Evolutionary conservation across 1,140 invertebrate genomes (phyloP).

Genomic region (Apis florea): DNA sequence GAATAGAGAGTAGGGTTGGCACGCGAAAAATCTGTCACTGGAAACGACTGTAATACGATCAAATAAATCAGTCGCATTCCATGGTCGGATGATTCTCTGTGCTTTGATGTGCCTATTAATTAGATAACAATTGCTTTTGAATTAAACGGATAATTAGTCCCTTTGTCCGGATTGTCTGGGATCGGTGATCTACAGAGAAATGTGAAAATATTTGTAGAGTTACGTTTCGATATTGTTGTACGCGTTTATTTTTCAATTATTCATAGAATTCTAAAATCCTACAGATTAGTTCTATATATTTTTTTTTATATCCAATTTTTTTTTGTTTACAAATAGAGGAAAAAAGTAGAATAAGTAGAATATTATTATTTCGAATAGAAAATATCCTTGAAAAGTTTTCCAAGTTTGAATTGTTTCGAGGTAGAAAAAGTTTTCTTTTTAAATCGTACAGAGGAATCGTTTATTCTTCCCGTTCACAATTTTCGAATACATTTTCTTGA

Average conservation of each 20-base stretch:
- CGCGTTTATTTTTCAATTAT: background rate
- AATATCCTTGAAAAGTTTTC: no score
- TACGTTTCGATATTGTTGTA: background rate
- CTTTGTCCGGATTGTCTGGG: constrained; percentile 5
- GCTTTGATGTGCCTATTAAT: constrained; percentile 53
- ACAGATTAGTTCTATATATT: background rate
- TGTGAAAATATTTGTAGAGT: background rate
- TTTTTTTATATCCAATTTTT: background rate
- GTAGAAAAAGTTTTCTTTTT: no score
- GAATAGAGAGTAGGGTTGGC: background rate
- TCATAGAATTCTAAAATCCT: background rate
- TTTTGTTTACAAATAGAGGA: background rate
- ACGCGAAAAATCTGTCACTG: constrained; percentile 18
- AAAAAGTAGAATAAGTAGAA: no score
- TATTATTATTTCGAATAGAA: no score
- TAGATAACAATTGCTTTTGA: constrained; percentile 24
- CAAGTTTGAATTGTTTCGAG: no score
- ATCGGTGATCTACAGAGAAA: background rate
- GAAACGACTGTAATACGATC: constrained; percentile 30
- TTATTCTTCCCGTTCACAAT: no score
- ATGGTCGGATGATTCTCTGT: background rate
- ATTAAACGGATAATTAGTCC: constrained; percentile 14
- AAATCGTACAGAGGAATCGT: no score
- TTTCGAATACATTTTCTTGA: background rate
- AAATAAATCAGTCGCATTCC: constrained; percentile 42